Evolutionary conservation across 2,888 invertebrate species (phyloP).

Genomic region (Clepsis dumicolana): DNA sequence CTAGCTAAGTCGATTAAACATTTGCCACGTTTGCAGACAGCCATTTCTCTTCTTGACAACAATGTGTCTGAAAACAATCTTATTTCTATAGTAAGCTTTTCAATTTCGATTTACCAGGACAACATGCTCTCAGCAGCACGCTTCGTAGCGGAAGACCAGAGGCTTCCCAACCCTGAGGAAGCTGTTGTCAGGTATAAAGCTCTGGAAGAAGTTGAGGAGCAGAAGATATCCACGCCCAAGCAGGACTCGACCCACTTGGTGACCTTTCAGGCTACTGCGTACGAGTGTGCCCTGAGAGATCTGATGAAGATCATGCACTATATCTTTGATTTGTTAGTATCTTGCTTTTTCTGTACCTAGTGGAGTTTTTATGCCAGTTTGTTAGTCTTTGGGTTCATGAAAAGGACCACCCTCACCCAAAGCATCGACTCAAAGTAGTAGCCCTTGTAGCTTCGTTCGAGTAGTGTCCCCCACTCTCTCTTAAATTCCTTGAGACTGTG

Average conservation of each 20-base stretch:
- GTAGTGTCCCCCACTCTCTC: too few relatives aligned
- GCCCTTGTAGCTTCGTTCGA: too few relatives aligned
- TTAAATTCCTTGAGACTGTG: too few relatives aligned
- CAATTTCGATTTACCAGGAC: conserved; percentile 65
- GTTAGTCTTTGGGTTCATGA: too few relatives aligned
- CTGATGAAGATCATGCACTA: conserved; percentile 76
- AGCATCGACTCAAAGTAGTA: too few relatives aligned
- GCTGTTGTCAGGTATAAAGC: conserved; percentile 65
- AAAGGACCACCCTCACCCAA: too few relatives aligned
- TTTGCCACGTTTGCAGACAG: too few relatives aligned
- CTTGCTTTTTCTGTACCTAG: not conserved
- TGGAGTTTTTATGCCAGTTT: too few relatives aligned
- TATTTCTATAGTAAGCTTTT: too few relatives aligned
- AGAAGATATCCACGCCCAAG: not conserved
- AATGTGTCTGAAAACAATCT: too few relatives aligned
- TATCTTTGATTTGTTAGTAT: conserved; percentile 77
- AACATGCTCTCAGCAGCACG: conserved; percentile 73
- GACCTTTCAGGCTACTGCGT: conserved; percentile 59
- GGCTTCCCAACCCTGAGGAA: conserved; percentile 63
- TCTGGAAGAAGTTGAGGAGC: conserved; percentile 47
- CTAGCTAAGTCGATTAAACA: too few relatives aligned
- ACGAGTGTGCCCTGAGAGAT: conserved; percentile 68
- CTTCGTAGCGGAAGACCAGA: conserved; percentile 57
- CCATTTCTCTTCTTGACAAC: too few relatives aligned
- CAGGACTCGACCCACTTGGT: conserved; percentile 47